A percentile compares a stretch with the other conserved stretches of the same genome.
Evolutionary conservation across 2,888 invertebrate species (phyloP).

Genomic region (Lithophane leautieri): DNA sequence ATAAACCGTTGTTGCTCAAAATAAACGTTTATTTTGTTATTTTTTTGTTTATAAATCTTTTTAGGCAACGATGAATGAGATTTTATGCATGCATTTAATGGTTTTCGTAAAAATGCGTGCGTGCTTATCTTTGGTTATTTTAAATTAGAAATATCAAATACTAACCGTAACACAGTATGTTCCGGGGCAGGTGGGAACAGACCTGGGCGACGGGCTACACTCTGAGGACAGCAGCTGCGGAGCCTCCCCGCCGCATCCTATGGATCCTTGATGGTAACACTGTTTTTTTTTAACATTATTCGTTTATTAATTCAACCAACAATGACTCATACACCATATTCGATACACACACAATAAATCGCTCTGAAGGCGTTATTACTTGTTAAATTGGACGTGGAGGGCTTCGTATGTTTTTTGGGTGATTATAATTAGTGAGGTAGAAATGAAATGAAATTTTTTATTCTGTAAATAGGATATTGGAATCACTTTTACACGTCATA

Average conservation of each 20-base stretch:
- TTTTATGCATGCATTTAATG: neutral
- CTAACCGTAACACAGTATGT: conserved; percentile 39
- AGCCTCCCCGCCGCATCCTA: conserved; percentile 81
- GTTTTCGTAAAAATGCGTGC: neutral
- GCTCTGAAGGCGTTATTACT: no score
- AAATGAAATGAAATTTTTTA: no score
- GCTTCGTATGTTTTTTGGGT: neutral
- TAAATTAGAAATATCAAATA: neutral
- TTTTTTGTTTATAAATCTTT: neutral
- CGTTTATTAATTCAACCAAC: neutral
- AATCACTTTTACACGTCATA: no score
- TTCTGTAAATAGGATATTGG: no score
- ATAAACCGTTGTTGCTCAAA: neutral
- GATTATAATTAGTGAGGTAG: no score
- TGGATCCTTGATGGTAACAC: conserved; percentile 81
- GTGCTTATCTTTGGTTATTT: neutral
- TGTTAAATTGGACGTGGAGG: neutral
- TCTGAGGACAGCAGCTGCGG: conserved; percentile 86
- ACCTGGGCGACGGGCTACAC: conserved; percentile 76
- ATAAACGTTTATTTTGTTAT: neutral
- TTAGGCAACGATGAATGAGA: neutral
- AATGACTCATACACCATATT: neutral
- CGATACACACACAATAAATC: neutral
- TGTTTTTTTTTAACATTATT: neutral
- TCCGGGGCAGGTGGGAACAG: conserved; percentile 75